phyloP scores from a whole-genome alignment of 2,888 invertebrate species.

The Dicycla oo region DNA sequence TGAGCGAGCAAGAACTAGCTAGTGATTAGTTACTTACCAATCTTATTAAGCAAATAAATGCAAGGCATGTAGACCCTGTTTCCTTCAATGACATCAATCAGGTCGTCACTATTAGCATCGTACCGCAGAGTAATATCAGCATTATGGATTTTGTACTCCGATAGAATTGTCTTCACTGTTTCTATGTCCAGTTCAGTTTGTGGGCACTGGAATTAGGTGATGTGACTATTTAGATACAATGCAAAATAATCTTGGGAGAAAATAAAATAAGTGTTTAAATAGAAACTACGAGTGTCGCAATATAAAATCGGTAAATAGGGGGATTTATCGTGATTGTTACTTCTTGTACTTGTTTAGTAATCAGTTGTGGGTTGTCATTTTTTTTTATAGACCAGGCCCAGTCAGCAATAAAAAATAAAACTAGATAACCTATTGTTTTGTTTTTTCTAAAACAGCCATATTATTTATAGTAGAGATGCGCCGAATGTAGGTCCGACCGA shows the following conservation, averaged over 20 bases:
- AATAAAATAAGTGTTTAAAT: background rate
- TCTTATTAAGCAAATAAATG: constrained; percentile 99
- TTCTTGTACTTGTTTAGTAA: no score
- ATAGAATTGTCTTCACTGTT: constrained; percentile 98
- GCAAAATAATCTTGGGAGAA: background rate
- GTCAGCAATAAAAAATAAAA: no score
- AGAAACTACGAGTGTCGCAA: background rate
- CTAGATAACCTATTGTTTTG: no score
- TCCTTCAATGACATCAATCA: constrained; percentile 99
- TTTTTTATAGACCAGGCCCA: no score
- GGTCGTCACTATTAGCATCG: constrained; percentile 99
- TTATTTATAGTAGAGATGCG: no score
- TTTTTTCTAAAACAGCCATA: no score
- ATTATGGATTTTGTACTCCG: constrained; percentile 99
- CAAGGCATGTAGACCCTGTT: constrained; percentile 99
- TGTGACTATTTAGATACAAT: background rate
- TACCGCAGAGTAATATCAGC: constrained; percentile 98
- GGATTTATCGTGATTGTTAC: no score
- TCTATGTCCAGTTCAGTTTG: constrained; percentile 98
- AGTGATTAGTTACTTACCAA: constrained; percentile 91
- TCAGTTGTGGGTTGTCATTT: no score
- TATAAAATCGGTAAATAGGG: background rate
- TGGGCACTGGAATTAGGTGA: constrained; percentile 89
- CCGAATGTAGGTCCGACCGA: no score
- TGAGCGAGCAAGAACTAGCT: background rate